Percentiles rank a stretch among this genome's conserved stretches.
phyloP scores from a whole-genome alignment of 64 coral and sea anemone genomes.

The Acropora yongei region DNA sequence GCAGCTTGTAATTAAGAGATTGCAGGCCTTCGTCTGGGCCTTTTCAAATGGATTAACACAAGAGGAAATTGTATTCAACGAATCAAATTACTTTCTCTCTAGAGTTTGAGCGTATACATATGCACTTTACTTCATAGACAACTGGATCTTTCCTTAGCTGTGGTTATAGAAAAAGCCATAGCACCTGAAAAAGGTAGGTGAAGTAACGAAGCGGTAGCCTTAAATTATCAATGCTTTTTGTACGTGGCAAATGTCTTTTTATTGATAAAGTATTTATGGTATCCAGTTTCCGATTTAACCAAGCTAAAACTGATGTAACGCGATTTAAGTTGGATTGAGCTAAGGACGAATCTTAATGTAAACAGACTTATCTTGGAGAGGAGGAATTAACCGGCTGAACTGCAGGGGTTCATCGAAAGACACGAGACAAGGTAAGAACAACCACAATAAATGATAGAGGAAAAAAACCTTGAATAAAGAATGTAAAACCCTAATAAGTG shows the following conservation, averaged over 20 bases:
- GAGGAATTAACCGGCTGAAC: background rate
- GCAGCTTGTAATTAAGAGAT: conserved; percentile 9
- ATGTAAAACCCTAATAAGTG: background rate
- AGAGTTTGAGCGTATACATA: background rate
- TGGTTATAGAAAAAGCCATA: background rate
- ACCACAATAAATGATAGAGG: background rate
- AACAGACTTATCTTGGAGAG: background rate
- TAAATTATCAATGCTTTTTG: too few species aligned
- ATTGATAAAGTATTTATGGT: background rate
- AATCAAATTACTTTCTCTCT: background rate
- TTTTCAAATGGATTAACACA: conserved; percentile 8
- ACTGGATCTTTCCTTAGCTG: background rate
- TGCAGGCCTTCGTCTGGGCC: background rate
- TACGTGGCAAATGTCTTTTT: background rate
- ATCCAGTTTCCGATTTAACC: background rate
- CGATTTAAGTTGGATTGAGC: background rate
- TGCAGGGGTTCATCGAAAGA: background rate
- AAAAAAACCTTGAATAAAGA: background rate
- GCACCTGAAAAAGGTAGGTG: background rate
- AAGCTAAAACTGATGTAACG: background rate
- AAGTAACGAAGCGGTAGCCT: background rate
- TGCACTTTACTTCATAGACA: background rate
- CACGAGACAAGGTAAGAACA: background rate
- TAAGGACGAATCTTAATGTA: background rate
- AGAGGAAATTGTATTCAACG: background rate